A percentile compares a stretch with the other conserved stretches of the same genome.
phyloP scores from a whole-genome alignment of 2,113 vertebrate species.

The Recurvirostra avosetta region DNA sequence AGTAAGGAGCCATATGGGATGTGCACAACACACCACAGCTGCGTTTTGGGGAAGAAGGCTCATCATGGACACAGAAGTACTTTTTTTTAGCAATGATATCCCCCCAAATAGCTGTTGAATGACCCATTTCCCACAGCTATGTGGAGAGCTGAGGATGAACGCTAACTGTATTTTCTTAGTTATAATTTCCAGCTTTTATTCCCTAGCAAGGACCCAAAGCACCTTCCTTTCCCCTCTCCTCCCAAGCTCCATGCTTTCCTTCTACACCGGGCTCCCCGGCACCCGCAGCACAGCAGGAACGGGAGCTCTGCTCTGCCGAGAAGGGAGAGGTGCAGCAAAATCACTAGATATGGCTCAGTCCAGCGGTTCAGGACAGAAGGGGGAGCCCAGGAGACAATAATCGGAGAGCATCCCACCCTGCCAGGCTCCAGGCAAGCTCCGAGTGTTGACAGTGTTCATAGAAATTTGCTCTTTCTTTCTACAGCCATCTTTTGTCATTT shows the following conservation, averaged over 20 bases:
- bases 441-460: rapidly evolving
- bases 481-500: not conserved
- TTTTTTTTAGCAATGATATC: not conserved
- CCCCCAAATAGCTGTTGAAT: not conserved
- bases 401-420: not conserved
- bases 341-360: not conserved
- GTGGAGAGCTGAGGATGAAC: not conserved
- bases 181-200: not conserved
- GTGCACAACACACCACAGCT: rapidly evolving
- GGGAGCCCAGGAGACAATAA: conserved; percentile 50
- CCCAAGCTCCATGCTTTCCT: not conserved
- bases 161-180: not conserved
- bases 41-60: not conserved
- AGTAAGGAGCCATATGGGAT: not conserved
- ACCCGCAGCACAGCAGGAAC: rapidly evolving
- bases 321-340: not conserved
- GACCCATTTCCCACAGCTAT: not conserved
- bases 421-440: not conserved
- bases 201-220: not conserved
- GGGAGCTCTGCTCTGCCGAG: not conserved
- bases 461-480: not conserved
- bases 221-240: not conserved
- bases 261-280: rapidly evolving
- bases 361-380: not conserved
- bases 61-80: not conserved